Evolutionary conservation across 2,888 invertebrate species (phyloP), one percentile per base, ranked within the genome.

Genomic region (Aquatica leii): DNA sequence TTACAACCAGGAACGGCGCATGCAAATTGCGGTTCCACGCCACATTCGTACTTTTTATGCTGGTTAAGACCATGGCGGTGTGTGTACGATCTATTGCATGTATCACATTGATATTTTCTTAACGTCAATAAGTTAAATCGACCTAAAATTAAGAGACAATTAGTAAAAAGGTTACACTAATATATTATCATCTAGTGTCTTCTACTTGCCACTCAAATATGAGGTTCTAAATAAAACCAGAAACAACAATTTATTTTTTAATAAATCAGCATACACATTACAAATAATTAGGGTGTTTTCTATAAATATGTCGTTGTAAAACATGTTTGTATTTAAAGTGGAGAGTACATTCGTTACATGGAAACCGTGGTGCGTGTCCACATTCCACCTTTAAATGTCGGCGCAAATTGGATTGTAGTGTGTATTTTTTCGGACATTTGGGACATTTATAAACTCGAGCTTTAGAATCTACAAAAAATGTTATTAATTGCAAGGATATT

Each of bases 221-320:
- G n/a, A n/a, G n/a, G n/a, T n/a, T n/a, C n/a, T n/a, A n/a, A n/a
- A n/a, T n/a, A n/a, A n/a, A n/a, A n/a, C n/a, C n/a, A n/a, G n/a
- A n/a, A n/a, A n/a, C n/a, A n/a, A n/a, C n/a, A n/a, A n/a, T n/a
- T n/a, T n/a, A n/a, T n/a, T n/a, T n/a, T n/a, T n/a, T n/a, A n/a
- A n/a, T n/a, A n/a, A n/a, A n/a, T n/a, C n/a, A n/a, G n/a, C n/a
- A n/a, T n/a, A n/a, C n/a, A n/a, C n/a, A n/a, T n/a, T n/a, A n/a
- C n/a, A n/a, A n/a, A n/a, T n/a, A n/a, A n/a, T n/a, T n/a, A n/a
- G n/a, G n/a, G n/a, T n/a, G n/a, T n/a, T n/a, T n/a, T n/a, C n/a
- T n/a, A n/a, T n/a, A n/a, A n/a, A n/a, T n/a, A 79, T 91, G 91
- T 15, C 90, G 90, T 73, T 90, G 79, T 68, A 84, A 78, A 76